phyloP scores from a whole-genome alignment of 2,888 invertebrate genomes.

The Lepidocyrtinus sp. region DNA sequence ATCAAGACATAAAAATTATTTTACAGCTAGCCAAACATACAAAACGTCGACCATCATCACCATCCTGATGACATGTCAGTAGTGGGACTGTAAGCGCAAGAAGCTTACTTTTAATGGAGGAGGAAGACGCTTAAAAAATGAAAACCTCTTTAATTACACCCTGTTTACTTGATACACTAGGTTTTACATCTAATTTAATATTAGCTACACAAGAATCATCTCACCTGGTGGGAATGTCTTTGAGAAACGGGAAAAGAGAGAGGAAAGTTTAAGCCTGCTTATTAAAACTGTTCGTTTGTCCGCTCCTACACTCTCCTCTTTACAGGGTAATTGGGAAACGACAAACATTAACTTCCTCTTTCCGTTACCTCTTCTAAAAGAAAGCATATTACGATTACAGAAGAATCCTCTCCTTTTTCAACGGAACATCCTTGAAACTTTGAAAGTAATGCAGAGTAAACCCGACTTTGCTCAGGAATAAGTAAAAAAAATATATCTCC shows the following conservation, averaged over 20 bases:
- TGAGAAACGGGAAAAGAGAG: constrained; percentile 36
- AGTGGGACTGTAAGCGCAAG: too few relatives aligned
- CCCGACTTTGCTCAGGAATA: too few relatives aligned
- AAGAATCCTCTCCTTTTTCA: not conserved
- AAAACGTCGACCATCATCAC: not conserved
- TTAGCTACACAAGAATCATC: constrained; percentile 5
- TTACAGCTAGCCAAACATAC: not conserved
- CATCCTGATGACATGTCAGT: not conserved
- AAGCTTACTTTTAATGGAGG: not conserved
- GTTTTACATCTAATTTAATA: constrained; percentile 1
- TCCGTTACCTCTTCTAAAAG: not conserved
- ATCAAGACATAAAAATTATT: not conserved
- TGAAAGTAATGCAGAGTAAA: not conserved
- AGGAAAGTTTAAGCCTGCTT: constrained; percentile 39
- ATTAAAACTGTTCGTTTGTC: constrained; percentile 40
- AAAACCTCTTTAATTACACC: not conserved
- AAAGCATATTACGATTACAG: not conserved
- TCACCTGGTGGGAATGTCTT: constrained; percentile 29
- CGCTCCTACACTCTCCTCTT: not conserved
- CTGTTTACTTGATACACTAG: not conserved
- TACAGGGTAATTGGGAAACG: constrained; percentile 23
- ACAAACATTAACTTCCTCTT: constrained; percentile 33
- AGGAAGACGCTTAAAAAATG: not conserved
- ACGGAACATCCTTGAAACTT: not conserved
- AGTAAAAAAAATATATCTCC: too few relatives aligned